These are phyloP conservation scores for Crotalus helleri DNA, from an alignment of 2,113 vertebrate species.

Conservation along the genomic window DNA sequence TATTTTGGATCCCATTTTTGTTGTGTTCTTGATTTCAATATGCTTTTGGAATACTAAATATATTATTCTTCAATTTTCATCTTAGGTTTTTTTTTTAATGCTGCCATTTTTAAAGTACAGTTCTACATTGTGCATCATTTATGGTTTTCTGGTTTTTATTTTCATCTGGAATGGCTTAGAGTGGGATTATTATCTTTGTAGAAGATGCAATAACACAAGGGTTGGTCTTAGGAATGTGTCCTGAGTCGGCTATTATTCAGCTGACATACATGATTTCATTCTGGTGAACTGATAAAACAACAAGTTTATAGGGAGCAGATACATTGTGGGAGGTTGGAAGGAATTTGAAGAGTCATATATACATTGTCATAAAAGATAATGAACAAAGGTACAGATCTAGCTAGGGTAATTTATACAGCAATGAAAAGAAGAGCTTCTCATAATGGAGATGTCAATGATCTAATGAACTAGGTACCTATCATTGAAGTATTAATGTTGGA, in stretches of 20 bases:
- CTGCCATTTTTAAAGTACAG: constrained; percentile 39
- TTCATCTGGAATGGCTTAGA: constrained; percentile 37
- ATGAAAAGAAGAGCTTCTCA: background rate
- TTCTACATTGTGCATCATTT: constrained; percentile 50
- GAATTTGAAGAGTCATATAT: background rate
- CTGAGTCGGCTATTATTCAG: background rate
- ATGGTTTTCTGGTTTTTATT: constrained; percentile 37
- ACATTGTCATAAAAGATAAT: background rate
- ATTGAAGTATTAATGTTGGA: background rate
- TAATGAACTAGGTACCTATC: background rate
- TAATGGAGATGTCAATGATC: background rate
- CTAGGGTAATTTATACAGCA: background rate
- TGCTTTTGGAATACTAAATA: background rate
- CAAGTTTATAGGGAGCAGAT: background rate
- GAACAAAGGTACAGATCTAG: background rate
- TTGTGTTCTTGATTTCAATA: background rate
- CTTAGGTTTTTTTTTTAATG: constrained; percentile 22
- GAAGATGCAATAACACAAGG: too few relatives aligned
- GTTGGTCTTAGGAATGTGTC: background rate
- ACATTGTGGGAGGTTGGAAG: too few relatives aligned
- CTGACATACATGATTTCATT: background rate
- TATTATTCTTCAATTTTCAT: background rate
- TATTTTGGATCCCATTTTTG: background rate
- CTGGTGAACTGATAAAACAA: background rate
- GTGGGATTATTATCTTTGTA: constrained; percentile 51